Evolutionary conservation across 1,140 invertebrate species (phyloP).

Genomic region (Anastrepha obliqua): DNA sequence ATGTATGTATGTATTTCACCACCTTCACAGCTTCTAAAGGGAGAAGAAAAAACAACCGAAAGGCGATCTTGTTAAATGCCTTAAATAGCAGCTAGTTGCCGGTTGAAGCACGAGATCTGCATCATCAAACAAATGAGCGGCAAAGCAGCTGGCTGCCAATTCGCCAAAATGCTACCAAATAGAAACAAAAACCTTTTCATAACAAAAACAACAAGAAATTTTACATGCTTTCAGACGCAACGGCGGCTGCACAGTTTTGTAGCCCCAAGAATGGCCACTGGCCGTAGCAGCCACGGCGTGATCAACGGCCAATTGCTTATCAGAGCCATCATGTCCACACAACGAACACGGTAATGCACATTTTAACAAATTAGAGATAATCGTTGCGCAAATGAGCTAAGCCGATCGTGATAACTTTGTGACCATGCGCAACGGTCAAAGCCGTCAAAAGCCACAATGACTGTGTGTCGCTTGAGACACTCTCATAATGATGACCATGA

Average conservation of each 20-base stretch:
- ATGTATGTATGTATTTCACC: not conserved
- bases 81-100: constrained; percentile 11
- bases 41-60: not conserved
- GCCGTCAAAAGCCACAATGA: not conserved
- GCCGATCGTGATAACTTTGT: constrained; percentile 51
- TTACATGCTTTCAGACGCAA: constrained; percentile 7
- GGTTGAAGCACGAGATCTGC: not conserved
- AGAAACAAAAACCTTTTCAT: not conserved
- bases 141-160: not conserved
- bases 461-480: not conserved
- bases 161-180: constrained; percentile 25
- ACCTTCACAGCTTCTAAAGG: not conserved
- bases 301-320: constrained; percentile 39
- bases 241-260: constrained; percentile 3
- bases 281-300: not conserved
- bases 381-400: constrained; percentile 42
- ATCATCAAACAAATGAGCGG: constrained; percentile 33
- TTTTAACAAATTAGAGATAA: constrained; percentile 55
- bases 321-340: constrained; percentile 38
- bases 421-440: constrained; percentile 19
- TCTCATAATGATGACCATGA: not conserved
- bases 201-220: not conserved
- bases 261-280: not conserved
- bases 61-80: constrained; percentile 21
- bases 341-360: constrained; percentile 25